Base-by-base conservation (phyloP, 2,797 vertebrate genomes). In the Selene dorsalis region DNA sequence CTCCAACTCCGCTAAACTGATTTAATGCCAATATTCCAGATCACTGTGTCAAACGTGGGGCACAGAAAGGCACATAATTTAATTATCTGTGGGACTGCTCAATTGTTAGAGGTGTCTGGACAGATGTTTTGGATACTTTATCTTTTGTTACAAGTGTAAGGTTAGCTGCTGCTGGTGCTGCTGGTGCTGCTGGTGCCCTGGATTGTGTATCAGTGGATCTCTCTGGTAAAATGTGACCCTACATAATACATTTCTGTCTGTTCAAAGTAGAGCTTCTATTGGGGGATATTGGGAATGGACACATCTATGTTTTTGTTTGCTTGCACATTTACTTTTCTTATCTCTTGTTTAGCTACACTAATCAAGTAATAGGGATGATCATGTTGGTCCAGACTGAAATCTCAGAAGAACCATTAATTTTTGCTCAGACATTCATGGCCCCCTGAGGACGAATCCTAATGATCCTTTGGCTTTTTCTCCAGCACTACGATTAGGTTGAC, bases 41-140 rank as follows among this genome's bases (percentile, higher is more conserved):
- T 72, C 55, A 68, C n/a, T 78, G 16, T 64, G 20, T 72, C 7
- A 48, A 58, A 69, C 63, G 52, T 62, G 12, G 22, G 24, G 45
- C 38, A 55, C 28, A 38, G 18, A 61, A 2, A 39, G 20, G 30
- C 43, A 66, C 16, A 38, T 72, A 73, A 65, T 66, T 43, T n/a
- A 16, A 65, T 50, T 67, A 60, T 69, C 17, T 39, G 3, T 38
- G 39, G 24, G 17, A 45, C 20, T 53, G 57, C 35, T 22, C 0
- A 47, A n/a, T 52, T 64, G 30, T 39, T 70, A 2, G 20, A 65
- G 55, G n/a, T 65, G 64, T 67, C 14, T 61, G 35, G 6, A n/a
- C 14, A 55, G n/a, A 77, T 3, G n/a, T 22, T 80, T 53, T 12
- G 11, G 24, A 50, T 59, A 30, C 39, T 57, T 24, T 47, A 45